A percentile compares a stretch with the other conserved stretches of the same genome.
Evolutionary conservation across 2,797 vertebrate species (phyloP).

Genomic region (Clamator glandarius): DNA sequence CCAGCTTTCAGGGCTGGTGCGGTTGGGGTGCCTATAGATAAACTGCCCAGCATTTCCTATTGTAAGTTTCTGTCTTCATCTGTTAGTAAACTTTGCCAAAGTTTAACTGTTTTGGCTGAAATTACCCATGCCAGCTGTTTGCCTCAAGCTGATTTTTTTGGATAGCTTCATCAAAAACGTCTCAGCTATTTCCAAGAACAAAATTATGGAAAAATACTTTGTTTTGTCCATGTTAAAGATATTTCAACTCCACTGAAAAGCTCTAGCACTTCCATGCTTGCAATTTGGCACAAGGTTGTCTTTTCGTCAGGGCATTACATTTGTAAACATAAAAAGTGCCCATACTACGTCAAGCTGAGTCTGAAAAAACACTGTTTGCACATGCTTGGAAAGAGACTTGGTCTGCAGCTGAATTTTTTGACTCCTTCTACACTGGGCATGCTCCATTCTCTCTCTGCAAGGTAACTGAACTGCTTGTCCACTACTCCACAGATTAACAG

Average conservation of each 20-base stretch:
- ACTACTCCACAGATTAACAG: not conserved
- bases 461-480: not conserved
- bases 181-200: conserved; percentile 22
- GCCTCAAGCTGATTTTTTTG: conserved; percentile 26
- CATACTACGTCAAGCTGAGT: not conserved
- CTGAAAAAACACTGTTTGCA: conserved; percentile 6
- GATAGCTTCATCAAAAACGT: not conserved
- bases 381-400: not conserved
- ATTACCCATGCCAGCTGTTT: conserved; percentile 35
- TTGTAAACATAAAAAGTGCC: conserved; percentile 40
- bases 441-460: not conserved
- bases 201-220: conserved; percentile 1
- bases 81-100: conserved; percentile 18
- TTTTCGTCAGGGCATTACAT: not conserved
- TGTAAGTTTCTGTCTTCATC: not conserved
- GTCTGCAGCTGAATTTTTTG: not conserved
- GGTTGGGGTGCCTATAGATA: not conserved
- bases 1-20: not conserved
- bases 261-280: not conserved
- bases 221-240: conserved; percentile 34
- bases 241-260: conserved; percentile 5
- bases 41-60: not conserved
- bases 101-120: conserved; percentile 34
- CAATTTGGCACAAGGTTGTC: conserved; percentile 24
- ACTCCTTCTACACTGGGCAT: not conserved